Evolutionary conservation across 2,113 vertebrate genomes (phyloP).

Genomic region (Nematolebias whitei): DNA sequence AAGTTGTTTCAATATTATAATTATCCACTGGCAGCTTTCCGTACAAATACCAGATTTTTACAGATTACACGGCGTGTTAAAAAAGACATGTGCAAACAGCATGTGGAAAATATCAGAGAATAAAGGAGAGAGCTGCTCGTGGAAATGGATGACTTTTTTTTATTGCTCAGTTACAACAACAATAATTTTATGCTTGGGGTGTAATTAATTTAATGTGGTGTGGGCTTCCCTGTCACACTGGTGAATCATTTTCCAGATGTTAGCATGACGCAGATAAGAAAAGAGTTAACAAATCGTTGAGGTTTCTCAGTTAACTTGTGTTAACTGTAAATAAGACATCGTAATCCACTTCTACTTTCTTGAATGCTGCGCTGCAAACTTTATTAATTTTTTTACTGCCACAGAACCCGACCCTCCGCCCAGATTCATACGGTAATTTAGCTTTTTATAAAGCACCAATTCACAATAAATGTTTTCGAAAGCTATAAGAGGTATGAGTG

Average conservation of each 20-base stretch:
- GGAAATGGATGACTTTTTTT: conserved; percentile 48
- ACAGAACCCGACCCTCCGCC: neutral
- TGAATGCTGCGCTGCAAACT: neutral
- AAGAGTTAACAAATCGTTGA: conserved; percentile 30
- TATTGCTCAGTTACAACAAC: conserved; percentile 51
- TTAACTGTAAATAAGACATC: conserved; percentile 18
- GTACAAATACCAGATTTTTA: conserved; percentile 23
- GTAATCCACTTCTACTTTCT: conserved; percentile 12
- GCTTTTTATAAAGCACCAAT: too few relatives aligned
- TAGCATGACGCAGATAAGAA: conserved; percentile 50
- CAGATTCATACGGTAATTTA: neutral
- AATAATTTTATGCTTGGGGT: conserved; percentile 58
- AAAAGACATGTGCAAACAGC: conserved; percentile 33
- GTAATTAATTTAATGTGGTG: conserved; percentile 44
- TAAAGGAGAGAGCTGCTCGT: conserved; percentile 7
- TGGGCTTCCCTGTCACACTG: conserved; percentile 29
- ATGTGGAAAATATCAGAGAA: conserved; percentile 4
- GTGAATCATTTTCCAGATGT: conserved; percentile 57
- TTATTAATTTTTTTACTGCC: neutral
- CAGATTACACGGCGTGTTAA: conserved; percentile 13
- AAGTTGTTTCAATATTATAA: conserved; percentile 20
- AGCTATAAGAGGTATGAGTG: too few relatives aligned
- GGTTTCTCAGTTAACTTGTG: neutral
- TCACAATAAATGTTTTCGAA: too few relatives aligned
- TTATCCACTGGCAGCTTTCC: conserved; percentile 31